Evolutionary conservation across 2,888 invertebrate genomes (phyloP).

Genomic region (Heliothis peltigera): DNA sequence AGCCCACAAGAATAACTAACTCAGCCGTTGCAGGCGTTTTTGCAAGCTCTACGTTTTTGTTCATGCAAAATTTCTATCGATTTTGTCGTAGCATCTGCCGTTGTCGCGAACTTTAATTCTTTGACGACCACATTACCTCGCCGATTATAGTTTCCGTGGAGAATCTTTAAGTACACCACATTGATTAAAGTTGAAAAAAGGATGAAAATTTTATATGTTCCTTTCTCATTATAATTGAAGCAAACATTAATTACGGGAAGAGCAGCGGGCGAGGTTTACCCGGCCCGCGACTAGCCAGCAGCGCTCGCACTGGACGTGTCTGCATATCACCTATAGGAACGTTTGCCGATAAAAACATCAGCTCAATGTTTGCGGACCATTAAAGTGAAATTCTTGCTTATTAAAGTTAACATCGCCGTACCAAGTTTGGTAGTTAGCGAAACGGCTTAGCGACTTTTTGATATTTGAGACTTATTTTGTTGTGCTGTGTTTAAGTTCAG

Average conservation of each 20-base stretch:
- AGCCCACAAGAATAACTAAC: slow-evolving; percentile 77
- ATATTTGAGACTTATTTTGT: slow-evolving; percentile 38
- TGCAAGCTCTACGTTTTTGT: slow-evolving; percentile 61
- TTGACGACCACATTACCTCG: slow-evolving; percentile 50
- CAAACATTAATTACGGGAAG: slow-evolving; percentile 79
- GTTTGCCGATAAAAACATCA: slow-evolving; percentile 47
- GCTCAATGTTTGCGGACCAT: slow-evolving; percentile 37
- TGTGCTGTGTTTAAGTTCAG: slow-evolving; percentile 23
- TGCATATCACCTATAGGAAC: slow-evolving; percentile 21
- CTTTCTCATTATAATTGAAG: slow-evolving; percentile 75
- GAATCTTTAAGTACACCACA: slow-evolving; percentile 57
- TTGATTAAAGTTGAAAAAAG: slow-evolving; percentile 65
- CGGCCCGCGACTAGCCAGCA: slow-evolving; percentile 44
- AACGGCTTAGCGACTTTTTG: slow-evolving; percentile 35
- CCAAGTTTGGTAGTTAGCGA: slow-evolving; percentile 46
- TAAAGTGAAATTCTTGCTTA: slow-evolving; percentile 43
- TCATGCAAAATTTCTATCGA: slow-evolving; percentile 62
- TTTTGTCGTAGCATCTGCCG: slow-evolving; percentile 62
- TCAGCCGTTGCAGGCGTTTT: slow-evolving; percentile 68
- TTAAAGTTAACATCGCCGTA: slow-evolving; percentile 24
- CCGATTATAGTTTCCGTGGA: slow-evolving; percentile 45
- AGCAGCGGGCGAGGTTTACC: slow-evolving; percentile 63
- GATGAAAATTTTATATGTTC: slow-evolving; percentile 66
- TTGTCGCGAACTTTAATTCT: slow-evolving; percentile 45
- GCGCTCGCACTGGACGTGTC: slow-evolving; percentile 41